Evolutionary conservation across 2,113 vertebrate species (phyloP), one percentile per base, ranked within the genome.

Genomic region (Cranoglanis bouderius): DNA sequence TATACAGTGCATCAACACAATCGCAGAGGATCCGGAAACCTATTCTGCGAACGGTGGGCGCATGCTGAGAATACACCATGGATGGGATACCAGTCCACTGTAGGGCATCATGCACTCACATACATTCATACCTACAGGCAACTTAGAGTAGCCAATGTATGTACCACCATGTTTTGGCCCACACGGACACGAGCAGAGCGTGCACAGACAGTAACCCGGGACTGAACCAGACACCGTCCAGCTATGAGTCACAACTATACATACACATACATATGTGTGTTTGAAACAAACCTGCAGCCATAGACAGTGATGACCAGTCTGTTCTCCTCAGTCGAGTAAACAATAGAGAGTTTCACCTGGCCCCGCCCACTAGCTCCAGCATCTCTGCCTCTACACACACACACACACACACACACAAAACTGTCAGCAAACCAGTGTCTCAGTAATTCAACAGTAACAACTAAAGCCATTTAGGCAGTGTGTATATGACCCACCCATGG

Each of bases 291-390:
- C 97, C 97, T 97, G 97, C 98, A 98, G 84, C 95, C 85, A 85
- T 97, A 95, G 38, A 98, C 89, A 0, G 95, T 95, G 93, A 97
- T 95, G 89, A 95, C 93, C 80, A 99, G 95, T 91, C 96, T 96
- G 59, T 91, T 95, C n/a, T 97, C 96, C 26, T 97, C 97, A 24
- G 84, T 74, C 86, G 96, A 95, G 91, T 97, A 98, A 92, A 94
- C 96, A 2, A 97, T 51, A 0, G 96, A 96, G 8, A 98, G 95
- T 84, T 96, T 97, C 91, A 97, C 93, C 91, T 97, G 96, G 1
- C 95, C 94, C 65, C 93, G 92, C 0, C 94, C 94, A 4, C 87
- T 86, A 9, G 87, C 93, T 0, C 18, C 0, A 7, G 90, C 90
- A 2, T 95, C 94, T 46, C 21, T 18, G 29, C 6, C 90, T 88